Percentiles rank a stretch among this genome's conserved stretches.
These are phyloP conservation scores for Fragum fragum DNA, from an alignment of 2,888 invertebrate species.

Conservation along the genomic window DNA sequence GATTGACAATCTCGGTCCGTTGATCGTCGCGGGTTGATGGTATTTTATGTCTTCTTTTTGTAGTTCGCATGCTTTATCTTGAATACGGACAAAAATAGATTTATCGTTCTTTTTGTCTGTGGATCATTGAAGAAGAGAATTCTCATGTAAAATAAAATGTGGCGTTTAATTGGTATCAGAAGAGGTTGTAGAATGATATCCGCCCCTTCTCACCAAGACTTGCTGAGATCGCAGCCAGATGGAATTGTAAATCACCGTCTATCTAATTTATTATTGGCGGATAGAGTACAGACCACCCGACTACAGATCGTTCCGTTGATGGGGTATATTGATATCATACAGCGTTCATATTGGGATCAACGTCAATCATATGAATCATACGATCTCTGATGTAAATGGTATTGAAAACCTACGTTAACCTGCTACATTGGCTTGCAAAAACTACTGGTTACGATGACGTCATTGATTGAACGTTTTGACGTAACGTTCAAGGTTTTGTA, in stretches of 20 bases:
- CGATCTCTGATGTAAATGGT: too few relatives aligned
- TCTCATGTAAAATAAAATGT: constrained; percentile 13
- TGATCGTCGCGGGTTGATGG: too few relatives aligned
- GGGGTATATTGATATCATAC: constrained; percentile 25
- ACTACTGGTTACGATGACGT: too few relatives aligned
- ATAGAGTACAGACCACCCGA: constrained; percentile 27
- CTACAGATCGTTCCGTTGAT: constrained; percentile 16
- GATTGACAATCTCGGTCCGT: too few relatives aligned
- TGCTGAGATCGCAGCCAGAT: constrained; percentile 22
- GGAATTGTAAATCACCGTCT: constrained; percentile 22
- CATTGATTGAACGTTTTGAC: too few relatives aligned
- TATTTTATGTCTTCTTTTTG: too few relatives aligned
- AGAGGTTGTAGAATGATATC: constrained; percentile 30
- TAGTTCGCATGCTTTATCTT: too few relatives aligned
- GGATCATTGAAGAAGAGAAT: not conserved
- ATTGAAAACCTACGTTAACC: too few relatives aligned
- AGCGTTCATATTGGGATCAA: not conserved
- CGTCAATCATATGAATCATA: constrained; percentile 4
- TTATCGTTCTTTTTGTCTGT: too few relatives aligned
- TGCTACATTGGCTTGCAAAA: too few relatives aligned
- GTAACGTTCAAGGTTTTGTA: too few relatives aligned
- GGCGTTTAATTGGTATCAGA: constrained; percentile 54
- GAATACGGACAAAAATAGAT: too few relatives aligned
- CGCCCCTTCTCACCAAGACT: constrained; percentile 27
- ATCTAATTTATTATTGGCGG: constrained; percentile 8